Evolutionary conservation across 1,140 invertebrate species (phyloP).

Genomic region (Leucophenga varia): DNA sequence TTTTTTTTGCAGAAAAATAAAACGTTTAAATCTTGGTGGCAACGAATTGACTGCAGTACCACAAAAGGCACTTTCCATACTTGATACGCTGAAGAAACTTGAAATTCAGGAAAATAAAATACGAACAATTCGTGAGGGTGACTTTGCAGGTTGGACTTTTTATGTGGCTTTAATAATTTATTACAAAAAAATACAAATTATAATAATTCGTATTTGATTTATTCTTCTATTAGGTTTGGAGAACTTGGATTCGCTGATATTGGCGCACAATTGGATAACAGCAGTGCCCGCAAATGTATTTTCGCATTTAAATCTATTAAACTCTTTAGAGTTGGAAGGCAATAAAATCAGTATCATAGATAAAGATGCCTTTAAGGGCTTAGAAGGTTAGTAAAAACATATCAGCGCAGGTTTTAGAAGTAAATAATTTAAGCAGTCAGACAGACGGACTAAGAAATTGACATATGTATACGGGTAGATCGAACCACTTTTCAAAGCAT

Average conservation of each 20-base stretch:
- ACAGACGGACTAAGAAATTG: too few species aligned
- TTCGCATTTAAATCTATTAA: slow-evolving; percentile 73
- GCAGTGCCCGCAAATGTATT: slow-evolving; percentile 79
- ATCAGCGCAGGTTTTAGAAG: too few species aligned
- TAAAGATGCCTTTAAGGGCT: slow-evolving; percentile 77
- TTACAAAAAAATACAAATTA: too few species aligned
- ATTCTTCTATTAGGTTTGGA: slow-evolving; percentile 64
- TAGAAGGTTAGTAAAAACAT: slow-evolving; percentile 77
- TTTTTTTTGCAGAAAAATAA: slow-evolving; percentile 69
- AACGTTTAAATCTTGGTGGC: slow-evolving; percentile 81
- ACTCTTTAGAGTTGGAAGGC: slow-evolving; percentile 82
- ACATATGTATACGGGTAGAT: too few species aligned
- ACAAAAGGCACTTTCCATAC: slow-evolving; percentile 71
- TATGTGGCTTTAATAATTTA: too few species aligned
- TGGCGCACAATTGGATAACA: slow-evolving; percentile 80
- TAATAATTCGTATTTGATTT: background rate
- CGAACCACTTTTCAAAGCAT: too few species aligned
- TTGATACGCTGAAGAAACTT: slow-evolving; percentile 79
- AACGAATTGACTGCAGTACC: slow-evolving; percentile 77
- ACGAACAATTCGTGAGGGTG: slow-evolving; percentile 71
- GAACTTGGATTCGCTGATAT: slow-evolving; percentile 76
- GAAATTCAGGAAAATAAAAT: slow-evolving; percentile 88
- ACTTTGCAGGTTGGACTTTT: slow-evolving; percentile 74
- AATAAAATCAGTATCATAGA: slow-evolving; percentile 79
- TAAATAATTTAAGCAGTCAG: too few species aligned